Evolutionary conservation across 2,113 vertebrate species (phyloP), one percentile per base, ranked within the genome.

Genomic region (Mastomys natalensis): DNA sequence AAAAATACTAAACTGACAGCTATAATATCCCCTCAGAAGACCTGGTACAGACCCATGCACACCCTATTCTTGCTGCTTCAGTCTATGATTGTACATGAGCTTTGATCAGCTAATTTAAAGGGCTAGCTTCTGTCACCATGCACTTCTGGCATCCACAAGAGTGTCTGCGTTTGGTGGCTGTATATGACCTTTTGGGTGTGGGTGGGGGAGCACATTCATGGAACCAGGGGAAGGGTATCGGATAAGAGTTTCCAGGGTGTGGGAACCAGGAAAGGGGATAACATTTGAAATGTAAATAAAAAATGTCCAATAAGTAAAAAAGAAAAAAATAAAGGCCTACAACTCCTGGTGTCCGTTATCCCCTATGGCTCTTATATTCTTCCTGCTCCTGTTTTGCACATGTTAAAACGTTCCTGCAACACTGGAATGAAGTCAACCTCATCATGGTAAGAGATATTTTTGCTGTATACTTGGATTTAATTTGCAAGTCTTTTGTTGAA

Each of bases 301-400:
- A 51, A 51, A 51, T 51, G 9, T 51, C 51, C 48, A 51, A 51
- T 51, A 51, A 51, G 8, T 51, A 51, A 51, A 51, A 1, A 2
- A 51, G 9, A 51, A 11, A 51, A 51, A 51, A 51, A 51, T 34
- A 51, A 16, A 31, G 1, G 3, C 7, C 29, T 78, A 9, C 16
- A 0, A 17, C 26, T 17, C 15, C 45, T 31, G 6, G 0, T 31
- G 26, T 31, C 6, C 6, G 16, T 17, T 31, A 10, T 34, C 3
- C 3, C 16, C 29, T 51, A 31, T 51, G 16, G 16, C 29, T 51
- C 15, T 78, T 51, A 78, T 2, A 34, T 8, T 34, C 1, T 53
- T 34, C 34, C 29, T 78, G 45, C 22, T 58, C 34, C 10, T 37
- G 7, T 55, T 81, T 37, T 81, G 51, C 21, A 58, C 6, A 37